Evolutionary conservation across 2,113 vertebrate genomes (phyloP), one percentile per base, ranked within the genome.

Genomic region (Anoplopoma fimbria): DNA sequence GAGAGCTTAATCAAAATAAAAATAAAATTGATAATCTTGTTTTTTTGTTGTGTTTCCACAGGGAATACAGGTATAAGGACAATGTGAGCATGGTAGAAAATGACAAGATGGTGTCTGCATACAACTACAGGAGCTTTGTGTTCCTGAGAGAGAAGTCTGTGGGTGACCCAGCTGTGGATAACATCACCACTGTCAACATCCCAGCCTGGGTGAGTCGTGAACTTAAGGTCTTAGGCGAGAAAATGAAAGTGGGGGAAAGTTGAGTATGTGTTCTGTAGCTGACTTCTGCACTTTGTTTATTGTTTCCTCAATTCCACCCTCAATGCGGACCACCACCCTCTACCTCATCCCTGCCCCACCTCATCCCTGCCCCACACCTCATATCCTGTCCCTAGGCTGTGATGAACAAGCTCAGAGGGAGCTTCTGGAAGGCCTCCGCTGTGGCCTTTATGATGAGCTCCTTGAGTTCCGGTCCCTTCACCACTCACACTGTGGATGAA

Each of bases 131-230:
- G 92, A 95, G 93, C 0, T 99, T 98, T 0, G 91, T 98, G 13
- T 98, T 99, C 82, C 90, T 97, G 81, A 94, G 78, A 36, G 89
- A 97, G 60, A 95, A 92, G 75, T 99, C 98, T 23, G 95, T 96
- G 2, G 98, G 98, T 45, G 95, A 99, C 84, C 96, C 98, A 8
- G 23, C 90, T 33, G 73, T 81, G 31, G 97, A 99, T 86, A 84
- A 74, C 78, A 96, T 99, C 85, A 96, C 96, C 80, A 98, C 97
- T 4, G 19, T 99, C 85, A 99, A 99, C 93, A 96, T 99, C 83
- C 98, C 98, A 42, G 94, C 94, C 12, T 91, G 99, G 96, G 98
- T 99, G 93, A 97, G 97, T 95, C 60, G 40, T 40, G n/a, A 63
- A 61, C 63, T 67, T 0, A 61, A 80, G 4, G 57, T 68, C 21